Base-by-base conservation (phyloP, 1,140 invertebrate species). In the Panagrolaimus sp. region DNA sequence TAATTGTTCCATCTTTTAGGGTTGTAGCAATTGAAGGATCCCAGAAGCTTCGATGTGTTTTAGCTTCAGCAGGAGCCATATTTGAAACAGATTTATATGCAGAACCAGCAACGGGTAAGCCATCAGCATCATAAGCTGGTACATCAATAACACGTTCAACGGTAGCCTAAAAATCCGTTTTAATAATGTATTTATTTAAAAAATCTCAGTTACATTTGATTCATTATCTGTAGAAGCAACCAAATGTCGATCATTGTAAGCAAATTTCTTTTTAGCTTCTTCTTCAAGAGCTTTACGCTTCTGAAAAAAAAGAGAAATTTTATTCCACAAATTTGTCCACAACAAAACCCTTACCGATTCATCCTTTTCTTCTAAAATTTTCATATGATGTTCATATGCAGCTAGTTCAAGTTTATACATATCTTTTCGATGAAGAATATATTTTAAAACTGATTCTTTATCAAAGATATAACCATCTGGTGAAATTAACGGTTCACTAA, bases 381-480 rank as follows among this genome's bases (percentile, higher is more conserved):
- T 78, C 5, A 45, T 46, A 51, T 96, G 89, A 75, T 90, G 92
- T 82, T 97, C 91, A 85, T 90, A 98, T 82, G 93, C 91, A 82
- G 97, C 96, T 61, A 94, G 72, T 84, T 94, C 91, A 62, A 90
- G 87, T 16, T 88, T 88, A 75, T 92, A 91, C 84, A 96, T 93
- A 77, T 88, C 91, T 82, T 98, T 98, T 83, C 98, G 96, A 0
- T 91, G 88, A 43, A 98, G 87, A 65, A 98, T 91, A 76, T 98
- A 98, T 82, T 96, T 90, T 9, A 98, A 82, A 73, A 99, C 92
- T 2, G 94, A 90, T 88, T 98, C 93, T 83, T 97, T 96, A 78
- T 98, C 96, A 85, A 92, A 99, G 0, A 98, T 85, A 83, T 90
- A 94, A 0, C 96, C 96, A 81, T 97, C 91, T 83, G 90, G 89